Evolutionary conservation across 2,113 vertebrate genomes (phyloP).

Genomic region (Hemiprocne comata): DNA sequence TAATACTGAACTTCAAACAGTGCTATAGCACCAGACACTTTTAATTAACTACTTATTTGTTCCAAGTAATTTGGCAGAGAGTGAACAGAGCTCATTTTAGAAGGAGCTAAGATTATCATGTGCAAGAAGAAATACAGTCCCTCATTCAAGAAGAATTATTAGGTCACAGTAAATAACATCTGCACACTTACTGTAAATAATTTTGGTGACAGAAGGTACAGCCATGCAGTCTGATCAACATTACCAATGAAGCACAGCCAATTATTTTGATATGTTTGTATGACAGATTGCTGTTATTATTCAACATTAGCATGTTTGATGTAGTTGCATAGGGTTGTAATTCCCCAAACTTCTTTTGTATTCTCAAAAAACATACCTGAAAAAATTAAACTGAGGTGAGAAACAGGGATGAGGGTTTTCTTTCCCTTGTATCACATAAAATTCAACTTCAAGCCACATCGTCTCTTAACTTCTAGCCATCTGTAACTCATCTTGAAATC

Average conservation of each 20-base stretch:
- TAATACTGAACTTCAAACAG: neutral
- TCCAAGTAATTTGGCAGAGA: neutral
- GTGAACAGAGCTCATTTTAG: slow-evolving; percentile 15
- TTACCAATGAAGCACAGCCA: slow-evolving; percentile 58
- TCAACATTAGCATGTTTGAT: slow-evolving; percentile 53
- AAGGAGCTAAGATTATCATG: neutral
- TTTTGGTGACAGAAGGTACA: slow-evolving; percentile 62
- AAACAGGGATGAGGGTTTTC: neutral
- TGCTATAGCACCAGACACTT: neutral
- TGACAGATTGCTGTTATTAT: slow-evolving; percentile 67
- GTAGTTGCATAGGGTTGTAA: neutral
- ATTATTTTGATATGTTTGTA: slow-evolving; percentile 62
- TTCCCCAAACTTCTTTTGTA: neutral
- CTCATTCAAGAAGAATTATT: slow-evolving; percentile 35
- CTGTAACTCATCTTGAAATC: neutral
- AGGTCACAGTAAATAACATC: slow-evolving; percentile 65
- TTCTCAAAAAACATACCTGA: neutral
- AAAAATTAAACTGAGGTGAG: neutral
- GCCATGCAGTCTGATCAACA: slow-evolving; percentile 61
- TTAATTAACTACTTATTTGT: slow-evolving; percentile 9
- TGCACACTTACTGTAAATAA: slow-evolving; percentile 56
- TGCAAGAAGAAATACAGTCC: slow-evolving; percentile 18
- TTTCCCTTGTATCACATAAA: neutral
- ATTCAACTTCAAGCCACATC: neutral
- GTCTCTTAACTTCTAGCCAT: neutral